Conservation (phyloP, 2,113 vertebrate species). For the Poicephalus gulielmi region DNA sequence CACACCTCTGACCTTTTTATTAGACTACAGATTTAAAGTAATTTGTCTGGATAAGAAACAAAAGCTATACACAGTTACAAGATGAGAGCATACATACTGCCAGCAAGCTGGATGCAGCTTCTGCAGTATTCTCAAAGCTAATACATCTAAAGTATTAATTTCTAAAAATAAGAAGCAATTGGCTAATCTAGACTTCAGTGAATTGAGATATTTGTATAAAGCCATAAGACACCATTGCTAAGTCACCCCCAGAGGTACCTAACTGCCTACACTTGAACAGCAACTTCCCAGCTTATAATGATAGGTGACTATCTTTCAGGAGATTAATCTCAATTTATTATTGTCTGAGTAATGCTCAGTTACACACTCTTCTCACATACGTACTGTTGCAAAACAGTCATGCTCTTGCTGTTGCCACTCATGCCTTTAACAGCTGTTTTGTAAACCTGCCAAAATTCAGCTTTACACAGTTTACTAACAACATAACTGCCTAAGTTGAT, state of each 20-base stretch:
- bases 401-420: neutral
- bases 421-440: neutral
- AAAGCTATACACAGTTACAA: neutral
- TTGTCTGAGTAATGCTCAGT: neutral
- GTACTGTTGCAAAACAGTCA: neutral
- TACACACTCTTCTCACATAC: neutral
- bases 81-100: neutral
- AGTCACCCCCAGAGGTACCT: neutral
- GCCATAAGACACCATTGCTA: neutral
- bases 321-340: constrained; percentile 34
- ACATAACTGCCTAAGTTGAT: neutral
- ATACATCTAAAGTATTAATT: constrained; percentile 40
- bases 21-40: neutral
- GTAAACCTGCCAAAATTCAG: neutral
- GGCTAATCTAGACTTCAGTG: constrained; percentile 9
- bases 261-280: neutral
- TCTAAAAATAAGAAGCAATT: neutral
- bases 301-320: constrained; percentile 5
- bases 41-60: neutral
- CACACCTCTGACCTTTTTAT: neutral
- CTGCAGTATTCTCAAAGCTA: neutral
- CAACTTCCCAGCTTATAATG: neutral
- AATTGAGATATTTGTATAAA: neutral
- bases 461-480: neutral
- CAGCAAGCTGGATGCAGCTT: neutral